Evolutionary conservation across 2,888 invertebrate genomes (phyloP), one percentile per base, ranked within the genome.

Genomic region (Xestia sexstrigata): DNA sequence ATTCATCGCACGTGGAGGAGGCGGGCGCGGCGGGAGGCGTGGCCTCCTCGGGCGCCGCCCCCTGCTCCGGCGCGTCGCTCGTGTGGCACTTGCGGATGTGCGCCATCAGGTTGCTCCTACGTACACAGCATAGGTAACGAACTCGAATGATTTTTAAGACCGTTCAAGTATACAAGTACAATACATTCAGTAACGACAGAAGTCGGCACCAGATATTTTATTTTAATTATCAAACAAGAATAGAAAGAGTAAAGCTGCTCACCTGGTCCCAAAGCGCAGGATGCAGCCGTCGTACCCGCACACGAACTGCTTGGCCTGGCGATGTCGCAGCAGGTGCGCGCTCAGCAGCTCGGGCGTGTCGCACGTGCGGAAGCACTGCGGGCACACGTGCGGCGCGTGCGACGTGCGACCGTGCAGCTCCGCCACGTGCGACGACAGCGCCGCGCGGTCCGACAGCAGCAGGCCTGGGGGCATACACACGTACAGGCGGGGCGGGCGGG

Each of bases 211-310:
- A 55, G 11, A 55, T n/a, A 9, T 55, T 11, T 55, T 55, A 52
- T 52, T 52, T 23, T 3, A 52, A 23, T 11, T 3, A 52, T 52
- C 9, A 9, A 23, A 3, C 9, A 9, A 11, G 1, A 63, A 20
- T n/a, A n/a, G 23, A 30, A 66, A 1, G 11, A 7, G 52, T 60
- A n/a, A 17, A 15, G 17, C 15, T 11, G 63, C 7, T 13, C 47
- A 94, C 95, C 95, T 93, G 79, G 93, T 92, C 4, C 90, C 92
- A 86, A 96, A 96, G 42, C 96, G 92, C 88, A 96, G 92, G 65
- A 96, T 95, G 88, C 96, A 96, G 52, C 92, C 93, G 84, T 94
- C 94, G 89, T 95, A 95, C 0, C 96, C 96, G 91, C 96, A 96
- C 30, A 96, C 94, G 91, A 93, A 95, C 86, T 94, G 94, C 68